A percentile compares a stretch with the other conserved stretches of the same genome.
phyloP scores from a whole-genome alignment of 1,140 invertebrate genomes.

The Anadara kagoshimensis region DNA sequence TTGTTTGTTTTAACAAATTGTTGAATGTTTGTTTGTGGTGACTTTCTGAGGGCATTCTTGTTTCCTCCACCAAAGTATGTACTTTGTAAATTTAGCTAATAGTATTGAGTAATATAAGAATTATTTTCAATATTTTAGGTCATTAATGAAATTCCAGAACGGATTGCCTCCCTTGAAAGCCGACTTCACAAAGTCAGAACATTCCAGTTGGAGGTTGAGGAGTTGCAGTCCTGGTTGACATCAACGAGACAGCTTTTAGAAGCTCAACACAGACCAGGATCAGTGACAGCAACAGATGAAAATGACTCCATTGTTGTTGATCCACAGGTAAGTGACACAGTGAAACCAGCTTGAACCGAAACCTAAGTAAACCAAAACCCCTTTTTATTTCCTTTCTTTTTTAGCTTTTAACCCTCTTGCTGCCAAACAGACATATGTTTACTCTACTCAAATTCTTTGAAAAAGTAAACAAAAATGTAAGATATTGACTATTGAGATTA shows the following conservation, averaged over 20 bases:
- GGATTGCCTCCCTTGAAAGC: conserved; percentile 49
- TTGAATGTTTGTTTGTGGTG: no score
- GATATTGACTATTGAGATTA: no score
- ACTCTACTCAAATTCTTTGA: no score
- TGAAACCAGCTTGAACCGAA: not conserved
- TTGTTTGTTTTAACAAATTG: no score
- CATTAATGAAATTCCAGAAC: conserved; percentile 53
- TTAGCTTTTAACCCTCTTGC: no score
- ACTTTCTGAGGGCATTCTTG: no score
- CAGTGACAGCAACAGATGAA: conserved; percentile 66
- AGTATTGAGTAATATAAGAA: no score
- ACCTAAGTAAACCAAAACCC: not conserved
- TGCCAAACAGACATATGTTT: no score
- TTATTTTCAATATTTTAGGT: conserved; percentile 42
- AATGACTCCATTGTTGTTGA: conserved; percentile 77
- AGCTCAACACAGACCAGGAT: conserved; percentile 46
- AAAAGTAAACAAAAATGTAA: no score
- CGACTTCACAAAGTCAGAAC: conserved; percentile 48
- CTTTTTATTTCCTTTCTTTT: not conserved
- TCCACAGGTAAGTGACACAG: conserved; percentile 76
- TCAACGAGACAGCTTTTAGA: conserved; percentile 57
- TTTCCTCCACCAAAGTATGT: no score
- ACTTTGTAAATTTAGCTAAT: no score
- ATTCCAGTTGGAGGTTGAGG: conserved; percentile 56
- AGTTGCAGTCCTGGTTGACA: conserved; percentile 60